These are phyloP conservation scores for Octodon degus DNA, from an alignment of 2,113 vertebrate genomes.

Conservation along the genomic window DNA sequence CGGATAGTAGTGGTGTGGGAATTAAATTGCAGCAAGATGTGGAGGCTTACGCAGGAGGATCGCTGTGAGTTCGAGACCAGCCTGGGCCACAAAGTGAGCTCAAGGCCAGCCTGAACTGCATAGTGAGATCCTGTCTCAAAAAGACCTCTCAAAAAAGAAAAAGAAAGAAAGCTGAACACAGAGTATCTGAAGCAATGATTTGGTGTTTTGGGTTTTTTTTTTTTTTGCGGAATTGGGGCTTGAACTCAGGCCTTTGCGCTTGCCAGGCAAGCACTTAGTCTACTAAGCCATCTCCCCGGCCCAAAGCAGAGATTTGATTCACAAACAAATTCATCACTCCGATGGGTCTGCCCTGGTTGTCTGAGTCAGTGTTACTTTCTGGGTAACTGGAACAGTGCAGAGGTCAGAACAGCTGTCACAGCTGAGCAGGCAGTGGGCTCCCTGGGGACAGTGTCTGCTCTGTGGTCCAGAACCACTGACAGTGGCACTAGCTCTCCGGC, in stretches of 20 bases:
- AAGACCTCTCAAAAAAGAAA: background rate
- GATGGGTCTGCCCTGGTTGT: background rate
- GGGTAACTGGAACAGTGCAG: background rate
- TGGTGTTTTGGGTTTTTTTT: too few species aligned
- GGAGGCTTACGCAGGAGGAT: background rate
- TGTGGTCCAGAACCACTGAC: background rate
- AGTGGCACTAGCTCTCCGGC: background rate
- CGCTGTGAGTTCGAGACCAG: background rate
- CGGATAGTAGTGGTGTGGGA: background rate
- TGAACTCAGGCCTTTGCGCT: too few species aligned
- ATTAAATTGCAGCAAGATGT: background rate
- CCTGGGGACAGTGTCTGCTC: background rate
- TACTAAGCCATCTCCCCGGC: too few species aligned
- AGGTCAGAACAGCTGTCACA: background rate
- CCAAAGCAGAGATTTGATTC: background rate
- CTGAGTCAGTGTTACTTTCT: background rate
- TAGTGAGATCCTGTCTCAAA: background rate
- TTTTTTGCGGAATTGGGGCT: too few species aligned
- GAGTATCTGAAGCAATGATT: background rate
- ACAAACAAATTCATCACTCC: background rate
- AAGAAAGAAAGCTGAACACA: background rate
- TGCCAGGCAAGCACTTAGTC: too few species aligned
- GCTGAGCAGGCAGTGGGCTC: background rate
- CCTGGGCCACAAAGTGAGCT: background rate
- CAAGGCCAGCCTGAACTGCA: background rate